Conservation (phyloP, 2,113 vertebrate species). For the Agapornis roseicollis region DNA sequence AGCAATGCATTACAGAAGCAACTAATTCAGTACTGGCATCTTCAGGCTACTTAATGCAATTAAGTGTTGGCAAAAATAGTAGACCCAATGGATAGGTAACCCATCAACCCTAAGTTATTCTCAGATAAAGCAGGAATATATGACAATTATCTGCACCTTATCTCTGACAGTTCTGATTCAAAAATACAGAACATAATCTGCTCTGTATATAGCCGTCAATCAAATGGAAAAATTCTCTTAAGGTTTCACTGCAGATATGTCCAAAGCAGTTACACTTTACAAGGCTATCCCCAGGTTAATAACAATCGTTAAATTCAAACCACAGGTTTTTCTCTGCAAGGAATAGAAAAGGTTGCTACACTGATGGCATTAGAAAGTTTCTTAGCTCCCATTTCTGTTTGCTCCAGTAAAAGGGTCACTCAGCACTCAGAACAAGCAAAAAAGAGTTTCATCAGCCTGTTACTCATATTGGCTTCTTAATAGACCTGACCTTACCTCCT, state of each 20-base stretch:
- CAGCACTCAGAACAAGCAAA: background rate
- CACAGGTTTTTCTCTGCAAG: background rate
- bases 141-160: background rate
- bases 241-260: background rate
- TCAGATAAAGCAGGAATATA: background rate
- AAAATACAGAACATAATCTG: background rate
- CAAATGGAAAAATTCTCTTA: background rate
- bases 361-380: background rate
- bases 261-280: constrained; percentile 4
- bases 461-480: background rate
- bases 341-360: background rate
- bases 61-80: background rate
- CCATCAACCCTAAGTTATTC: background rate
- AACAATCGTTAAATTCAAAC: constrained; percentile 1
- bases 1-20: background rate
- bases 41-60: background rate
- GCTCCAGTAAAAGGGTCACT: background rate
- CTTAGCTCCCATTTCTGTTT: background rate
- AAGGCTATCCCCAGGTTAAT: background rate
- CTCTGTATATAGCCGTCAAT: background rate
- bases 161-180: background rate
- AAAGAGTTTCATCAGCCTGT: constrained; percentile 14
- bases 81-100: background rate
- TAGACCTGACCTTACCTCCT: constrained; percentile 20
- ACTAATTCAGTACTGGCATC: background rate